Evolutionary conservation across 2,888 invertebrate species (phyloP).

Genomic region (Artemia sinica): DNA sequence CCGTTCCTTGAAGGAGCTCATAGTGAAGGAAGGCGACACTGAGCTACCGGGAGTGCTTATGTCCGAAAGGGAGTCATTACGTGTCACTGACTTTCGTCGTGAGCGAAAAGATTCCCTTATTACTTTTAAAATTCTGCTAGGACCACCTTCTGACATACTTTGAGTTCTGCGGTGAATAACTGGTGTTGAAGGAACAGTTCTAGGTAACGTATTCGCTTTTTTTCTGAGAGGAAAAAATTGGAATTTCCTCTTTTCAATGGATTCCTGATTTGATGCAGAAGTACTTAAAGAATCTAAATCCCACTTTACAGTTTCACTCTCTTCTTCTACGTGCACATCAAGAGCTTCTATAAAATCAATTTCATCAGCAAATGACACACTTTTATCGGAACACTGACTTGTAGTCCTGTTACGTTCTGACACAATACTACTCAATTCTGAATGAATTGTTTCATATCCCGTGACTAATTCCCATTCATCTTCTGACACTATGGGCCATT

Average conservation of each 20-base stretch:
- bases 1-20: background rate
- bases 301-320: background rate
- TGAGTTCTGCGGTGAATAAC: background rate
- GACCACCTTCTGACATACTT: background rate
- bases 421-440: background rate
- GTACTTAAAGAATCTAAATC: background rate
- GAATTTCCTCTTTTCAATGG: background rate
- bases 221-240: constrained; percentile 4
- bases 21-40: background rate
- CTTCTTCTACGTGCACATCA: background rate
- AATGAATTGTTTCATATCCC: background rate
- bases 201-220: background rate
- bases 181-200: background rate
- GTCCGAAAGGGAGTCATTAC: background rate
- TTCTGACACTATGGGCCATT: constrained; percentile 55
- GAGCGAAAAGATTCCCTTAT: background rate
- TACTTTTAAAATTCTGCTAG: background rate
- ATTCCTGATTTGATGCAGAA: background rate
- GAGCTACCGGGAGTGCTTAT: constrained; percentile 1
- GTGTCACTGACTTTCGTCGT: background rate
- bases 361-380: constrained; percentile 20
- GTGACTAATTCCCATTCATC: constrained; percentile 26
- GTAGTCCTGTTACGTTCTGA: constrained; percentile 16
- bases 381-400: constrained; percentile 21
- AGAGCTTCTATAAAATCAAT: constrained; percentile 11